Evolutionary conservation across 2,888 invertebrate species (phyloP).

Genomic region (Malthinus flaveolus): DNA sequence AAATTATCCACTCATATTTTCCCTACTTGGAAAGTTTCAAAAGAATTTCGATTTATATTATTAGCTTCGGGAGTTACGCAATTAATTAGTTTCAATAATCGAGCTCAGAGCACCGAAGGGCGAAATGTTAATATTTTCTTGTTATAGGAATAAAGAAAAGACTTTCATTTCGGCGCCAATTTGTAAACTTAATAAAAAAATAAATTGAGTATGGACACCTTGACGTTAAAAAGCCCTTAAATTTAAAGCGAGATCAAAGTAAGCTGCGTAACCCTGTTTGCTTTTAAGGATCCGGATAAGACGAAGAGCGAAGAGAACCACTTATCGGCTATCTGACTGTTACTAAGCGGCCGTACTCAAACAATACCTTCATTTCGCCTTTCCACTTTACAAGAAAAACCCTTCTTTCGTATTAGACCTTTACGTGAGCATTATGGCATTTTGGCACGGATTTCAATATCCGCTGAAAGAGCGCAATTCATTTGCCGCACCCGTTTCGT

Average conservation of each 20-base stretch:
- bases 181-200: conserved; percentile 21
- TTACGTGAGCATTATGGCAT: conserved; percentile 26
- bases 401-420: conserved; percentile 18
- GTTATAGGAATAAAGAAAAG: too few relatives aligned
- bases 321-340: conserved; percentile 28
- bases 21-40: too few relatives aligned
- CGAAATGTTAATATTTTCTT: too few relatives aligned
- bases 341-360: conserved; percentile 28
- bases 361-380: conserved; percentile 26
- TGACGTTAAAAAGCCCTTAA: conserved; percentile 10
- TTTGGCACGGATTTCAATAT: conserved; percentile 30
- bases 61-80: too few relatives aligned
- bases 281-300: conserved; percentile 23
- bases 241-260: conserved; percentile 25
- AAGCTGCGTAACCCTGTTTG: conserved; percentile 29
- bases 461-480: conserved; percentile 26
- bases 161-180: too few relatives aligned
- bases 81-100: too few relatives aligned
- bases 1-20: too few relatives aligned
- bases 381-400: conserved; percentile 25
- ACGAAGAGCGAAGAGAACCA: conserved; percentile 19
- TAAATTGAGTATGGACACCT: conserved; percentile 20
- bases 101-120: too few relatives aligned
- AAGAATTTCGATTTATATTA: too few relatives aligned
- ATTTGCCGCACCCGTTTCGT: conserved; percentile 27